A percentile compares a stretch with the other conserved stretches of the same genome.
These are phyloP conservation scores for Meloidogyne floridensis DNA, from an alignment of 1,140 invertebrate genomes.

Conservation along the genomic window DNA sequence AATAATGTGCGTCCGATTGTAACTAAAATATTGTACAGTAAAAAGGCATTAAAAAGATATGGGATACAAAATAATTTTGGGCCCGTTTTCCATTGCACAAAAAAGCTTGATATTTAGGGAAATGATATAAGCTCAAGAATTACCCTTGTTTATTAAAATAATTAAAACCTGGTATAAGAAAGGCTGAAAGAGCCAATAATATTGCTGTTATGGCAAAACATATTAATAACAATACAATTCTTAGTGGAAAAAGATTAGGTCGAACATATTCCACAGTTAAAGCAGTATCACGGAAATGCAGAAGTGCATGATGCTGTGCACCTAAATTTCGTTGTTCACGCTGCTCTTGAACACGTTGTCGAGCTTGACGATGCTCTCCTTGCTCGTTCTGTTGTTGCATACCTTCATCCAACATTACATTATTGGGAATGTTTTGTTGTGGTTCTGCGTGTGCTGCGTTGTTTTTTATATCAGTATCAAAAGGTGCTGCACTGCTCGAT, in stretches of 20 bases:
- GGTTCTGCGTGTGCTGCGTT: slow-evolving; percentile 23
- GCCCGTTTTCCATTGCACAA: too few relatives aligned
- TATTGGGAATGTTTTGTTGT: neutral
- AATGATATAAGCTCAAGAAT: too few relatives aligned
- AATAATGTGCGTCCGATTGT: slow-evolving; percentile 55
- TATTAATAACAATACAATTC: slow-evolving; percentile 76
- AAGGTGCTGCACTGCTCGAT: neutral
- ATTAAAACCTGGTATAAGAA: slow-evolving; percentile 79
- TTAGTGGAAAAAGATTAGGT: slow-evolving; percentile 75
- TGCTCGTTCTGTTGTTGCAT: neutral
- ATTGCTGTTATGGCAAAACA: slow-evolving; percentile 83
- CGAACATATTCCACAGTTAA: slow-evolving; percentile 53
- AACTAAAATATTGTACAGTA: slow-evolving; percentile 41
- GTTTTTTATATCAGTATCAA: neutral
- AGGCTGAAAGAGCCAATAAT: slow-evolving; percentile 77
- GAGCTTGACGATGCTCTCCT: neutral
- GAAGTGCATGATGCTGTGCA: slow-evolving; percentile 70
- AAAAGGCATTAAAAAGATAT: slow-evolving; percentile 43
- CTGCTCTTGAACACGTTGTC: slow-evolving; percentile 11
- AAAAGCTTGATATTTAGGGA: too few relatives aligned
- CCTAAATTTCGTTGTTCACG: slow-evolving; percentile 64
- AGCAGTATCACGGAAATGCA: slow-evolving; percentile 64
- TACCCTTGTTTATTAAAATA: too few relatives aligned
- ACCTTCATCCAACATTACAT: neutral
- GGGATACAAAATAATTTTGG: too few relatives aligned